These are phyloP conservation scores for Nebria salina DNA, from an alignment of 2,888 invertebrate species.

Conservation along the genomic window DNA sequence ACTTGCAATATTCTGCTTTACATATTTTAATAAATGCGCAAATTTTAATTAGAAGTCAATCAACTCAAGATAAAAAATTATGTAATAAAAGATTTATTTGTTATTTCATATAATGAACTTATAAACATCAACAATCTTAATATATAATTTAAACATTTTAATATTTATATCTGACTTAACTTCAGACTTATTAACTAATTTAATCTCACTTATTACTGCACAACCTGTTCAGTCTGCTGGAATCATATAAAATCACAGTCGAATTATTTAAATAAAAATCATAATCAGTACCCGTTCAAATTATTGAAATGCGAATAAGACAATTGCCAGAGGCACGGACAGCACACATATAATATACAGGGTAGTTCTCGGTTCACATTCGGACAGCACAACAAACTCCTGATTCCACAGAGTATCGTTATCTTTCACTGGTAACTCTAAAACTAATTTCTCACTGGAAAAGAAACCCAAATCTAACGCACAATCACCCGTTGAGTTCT, in stretches of 20 bases:
- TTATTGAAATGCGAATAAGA: conserved; percentile 78
- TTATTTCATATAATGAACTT: too few species aligned
- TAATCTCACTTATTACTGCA: conserved; percentile 30
- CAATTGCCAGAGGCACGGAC: conserved; percentile 75
- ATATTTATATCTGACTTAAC: too few species aligned
- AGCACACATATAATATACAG: conserved; percentile 75
- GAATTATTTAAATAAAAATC: conserved; percentile 1
- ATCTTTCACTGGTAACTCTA: conserved; percentile 72
- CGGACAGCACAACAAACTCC: conserved; percentile 77
- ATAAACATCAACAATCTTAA: too few species aligned
- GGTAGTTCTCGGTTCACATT: conserved; percentile 78
- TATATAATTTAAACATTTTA: too few species aligned
- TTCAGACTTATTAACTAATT: neutral
- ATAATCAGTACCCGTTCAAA: conserved; percentile 12
- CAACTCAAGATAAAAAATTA: too few species aligned
- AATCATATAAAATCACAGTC: conserved; percentile 29
- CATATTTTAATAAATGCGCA: too few species aligned
- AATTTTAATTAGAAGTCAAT: too few species aligned
- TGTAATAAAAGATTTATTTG: too few species aligned
- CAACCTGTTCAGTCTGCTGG: conserved; percentile 16
- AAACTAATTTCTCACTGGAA: conserved; percentile 74
- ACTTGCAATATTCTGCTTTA: too few species aligned
- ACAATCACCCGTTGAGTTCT: conserved; percentile 72
- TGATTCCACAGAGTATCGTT: conserved; percentile 79
- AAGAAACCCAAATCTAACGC: conserved; percentile 74